Evolutionary conservation across 2,113 vertebrate species (phyloP).

Genomic region (Pelecanoides urinatrix): DNA sequence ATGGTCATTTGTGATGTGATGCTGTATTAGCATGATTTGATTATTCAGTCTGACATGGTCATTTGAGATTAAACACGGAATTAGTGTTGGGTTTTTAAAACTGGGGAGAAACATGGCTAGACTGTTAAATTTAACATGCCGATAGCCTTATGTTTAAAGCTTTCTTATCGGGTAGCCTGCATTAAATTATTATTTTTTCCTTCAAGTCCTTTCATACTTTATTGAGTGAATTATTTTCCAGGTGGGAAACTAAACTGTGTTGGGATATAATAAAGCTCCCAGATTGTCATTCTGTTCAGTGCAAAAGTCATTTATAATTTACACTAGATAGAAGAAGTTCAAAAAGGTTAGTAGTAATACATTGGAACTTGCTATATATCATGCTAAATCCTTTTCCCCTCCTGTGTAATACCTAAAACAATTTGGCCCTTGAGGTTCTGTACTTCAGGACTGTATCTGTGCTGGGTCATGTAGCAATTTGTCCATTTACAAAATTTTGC

Average conservation of each 20-base stretch:
- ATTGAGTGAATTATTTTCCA: not conserved
- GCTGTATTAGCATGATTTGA: not conserved
- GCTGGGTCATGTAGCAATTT: not conserved
- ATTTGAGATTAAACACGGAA: not conserved
- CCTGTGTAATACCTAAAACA: not conserved
- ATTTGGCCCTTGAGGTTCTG: not conserved
- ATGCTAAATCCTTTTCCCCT: not conserved
- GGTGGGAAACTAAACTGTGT: not conserved
- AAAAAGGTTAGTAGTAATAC: not conserved
- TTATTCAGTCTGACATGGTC: not conserved
- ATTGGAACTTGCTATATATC: not conserved
- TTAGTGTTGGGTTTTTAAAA: not conserved
- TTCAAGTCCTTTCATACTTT: not conserved
- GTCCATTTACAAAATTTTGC: not conserved
- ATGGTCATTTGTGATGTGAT: not conserved
- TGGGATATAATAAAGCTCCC: not conserved
- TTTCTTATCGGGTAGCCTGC: not conserved
- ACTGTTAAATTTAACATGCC: not conserved
- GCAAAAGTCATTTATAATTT: conserved; percentile 11
- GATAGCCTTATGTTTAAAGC: not conserved
- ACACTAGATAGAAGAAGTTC: not conserved
- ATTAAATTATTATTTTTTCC: not conserved
- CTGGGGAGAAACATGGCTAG: not conserved
- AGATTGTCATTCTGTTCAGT: not conserved
- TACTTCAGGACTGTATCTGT: not conserved